Percentiles rank a stretch among this genome's conserved stretches.
Evolutionary conservation across 2,888 invertebrate species (phyloP).

Genomic region (Pardosa pseudoannulata): DNA sequence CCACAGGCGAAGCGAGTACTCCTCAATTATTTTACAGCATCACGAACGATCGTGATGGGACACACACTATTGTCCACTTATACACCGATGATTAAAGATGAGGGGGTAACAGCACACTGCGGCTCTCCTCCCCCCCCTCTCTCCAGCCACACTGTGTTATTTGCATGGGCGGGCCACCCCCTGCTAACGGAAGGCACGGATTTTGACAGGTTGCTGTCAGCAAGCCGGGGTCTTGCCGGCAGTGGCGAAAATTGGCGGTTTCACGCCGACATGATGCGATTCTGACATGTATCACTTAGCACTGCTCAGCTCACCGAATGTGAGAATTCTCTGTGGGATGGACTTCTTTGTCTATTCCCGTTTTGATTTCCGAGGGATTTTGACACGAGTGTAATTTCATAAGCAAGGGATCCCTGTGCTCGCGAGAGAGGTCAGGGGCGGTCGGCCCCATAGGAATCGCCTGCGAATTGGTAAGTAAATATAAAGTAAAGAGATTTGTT

Average conservation of each 20-base stretch:
- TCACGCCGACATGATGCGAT: slow-evolving; percentile 31
- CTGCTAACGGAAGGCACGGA: slow-evolving; percentile 51
- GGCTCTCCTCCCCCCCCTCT: slow-evolving; percentile 1
- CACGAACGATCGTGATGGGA: slow-evolving; percentile 61
- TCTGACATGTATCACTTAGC: slow-evolving; percentile 67
- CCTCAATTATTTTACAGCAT: slow-evolving; percentile 55
- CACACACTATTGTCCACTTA: slow-evolving; percentile 65
- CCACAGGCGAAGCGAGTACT: slow-evolving; percentile 22
- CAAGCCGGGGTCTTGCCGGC: slow-evolving; percentile 11
- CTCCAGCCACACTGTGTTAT: slow-evolving; percentile 38
- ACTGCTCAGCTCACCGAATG: slow-evolving; percentile 34
- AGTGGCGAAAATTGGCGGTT: slow-evolving; percentile 62
- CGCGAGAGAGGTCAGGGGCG: slow-evolving; percentile 23
- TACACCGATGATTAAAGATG: slow-evolving; percentile 38
- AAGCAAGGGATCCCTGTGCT: background rate
- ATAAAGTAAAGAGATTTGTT: slow-evolving; percentile 22
- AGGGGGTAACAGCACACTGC: background rate
- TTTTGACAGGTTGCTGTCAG: slow-evolving; percentile 62
- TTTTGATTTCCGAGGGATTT: background rate
- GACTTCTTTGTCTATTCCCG: background rate
- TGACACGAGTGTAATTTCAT: slow-evolving; percentile 47
- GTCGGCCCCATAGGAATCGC: background rate
- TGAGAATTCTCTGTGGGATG: slow-evolving; percentile 12
- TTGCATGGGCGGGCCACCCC: slow-evolving; percentile 61
- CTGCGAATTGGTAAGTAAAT: slow-evolving; percentile 10